Evolutionary conservation across 2,113 vertebrate genomes (phyloP), one percentile per base, ranked within the genome.

Genomic region (Spilogale gracilis): DNA sequence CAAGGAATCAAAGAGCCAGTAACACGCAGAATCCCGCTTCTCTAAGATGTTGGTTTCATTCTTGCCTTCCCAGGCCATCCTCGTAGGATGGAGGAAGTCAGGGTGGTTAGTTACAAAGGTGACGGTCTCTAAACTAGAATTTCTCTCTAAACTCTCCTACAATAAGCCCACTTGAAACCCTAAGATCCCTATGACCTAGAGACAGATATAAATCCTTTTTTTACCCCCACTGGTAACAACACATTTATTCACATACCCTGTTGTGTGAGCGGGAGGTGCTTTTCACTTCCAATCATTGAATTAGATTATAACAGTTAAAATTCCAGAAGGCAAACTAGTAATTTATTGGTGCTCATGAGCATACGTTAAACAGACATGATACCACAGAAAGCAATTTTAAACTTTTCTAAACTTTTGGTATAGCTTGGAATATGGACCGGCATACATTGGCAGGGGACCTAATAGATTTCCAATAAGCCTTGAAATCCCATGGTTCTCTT

Each of bases 191-290:
- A 50, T 32, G 11, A 61, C 5, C 27, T 52, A 82, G 38, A 63
- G 3, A 69, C 3, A 80, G 54, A 32, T 45, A 79, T 17, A 43
- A 82, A 78, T 50, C 38, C 18, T 38, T 38, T 38, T 38, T 38
- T 38, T 38, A 38, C 38, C 38, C 38, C 38, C 74, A 89, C 97
- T 96, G 96, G 96, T 97, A 95, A 98, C 83, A 98, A 97, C 93
- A 97, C 93, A 91, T 98, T 98, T 98, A 98, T 98, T 98, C 69
- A 80, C 0, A 94, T 96, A 96, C 94, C 98, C 97, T 96, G 97
- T 87, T 89, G 94, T 97, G 97, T 98, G 82, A 96, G 65, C 18
- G 45, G 95, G 95, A 95, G 93, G 91, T 93, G 95, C 25, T 96
- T 97, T 94, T 82, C 88, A 97, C 91, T 96, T 97, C 93, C 95